Conservation (phyloP, 2,797 vertebrate genomes). For the Toxotes lorentzi region DNA sequence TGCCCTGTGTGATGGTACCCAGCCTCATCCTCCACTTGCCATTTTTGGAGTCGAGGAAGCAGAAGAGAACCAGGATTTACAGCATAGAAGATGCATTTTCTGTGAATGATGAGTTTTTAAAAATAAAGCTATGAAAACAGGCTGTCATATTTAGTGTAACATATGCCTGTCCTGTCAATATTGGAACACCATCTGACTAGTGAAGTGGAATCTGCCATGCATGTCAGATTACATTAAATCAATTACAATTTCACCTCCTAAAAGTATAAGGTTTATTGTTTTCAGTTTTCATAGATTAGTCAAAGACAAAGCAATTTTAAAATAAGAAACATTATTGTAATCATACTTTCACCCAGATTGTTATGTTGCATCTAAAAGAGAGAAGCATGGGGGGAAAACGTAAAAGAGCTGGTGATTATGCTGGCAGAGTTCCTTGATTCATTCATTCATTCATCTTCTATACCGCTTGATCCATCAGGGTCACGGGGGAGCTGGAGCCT, state of each 20-base stretch:
- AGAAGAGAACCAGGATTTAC: background rate
- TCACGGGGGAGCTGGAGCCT: no score
- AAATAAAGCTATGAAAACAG: background rate
- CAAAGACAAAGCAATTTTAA: background rate
- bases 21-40: background rate
- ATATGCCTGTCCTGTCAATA: background rate
- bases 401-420: background rate
- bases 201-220: slow-evolving; percentile 1
- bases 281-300: background rate
- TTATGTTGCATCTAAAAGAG: background rate
- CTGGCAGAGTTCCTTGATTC: background rate
- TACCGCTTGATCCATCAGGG: no score
- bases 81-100: background rate
- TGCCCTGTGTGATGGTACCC: background rate
- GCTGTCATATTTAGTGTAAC: background rate
- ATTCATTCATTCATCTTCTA: no score
- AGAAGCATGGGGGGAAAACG: no score
- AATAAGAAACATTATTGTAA: background rate
- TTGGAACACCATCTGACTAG: slow-evolving; percentile 2
- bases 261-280: background rate
- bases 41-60: background rate
- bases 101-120: background rate
- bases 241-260: slow-evolving; percentile 9
- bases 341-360: background rate
- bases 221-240: slow-evolving; percentile 28